A percentile compares a stretch with the other conserved stretches of the same genome.
Evolutionary conservation across 2,888 invertebrate species (phyloP).

Genomic region (Mongoloraphidia duomilia): DNA sequence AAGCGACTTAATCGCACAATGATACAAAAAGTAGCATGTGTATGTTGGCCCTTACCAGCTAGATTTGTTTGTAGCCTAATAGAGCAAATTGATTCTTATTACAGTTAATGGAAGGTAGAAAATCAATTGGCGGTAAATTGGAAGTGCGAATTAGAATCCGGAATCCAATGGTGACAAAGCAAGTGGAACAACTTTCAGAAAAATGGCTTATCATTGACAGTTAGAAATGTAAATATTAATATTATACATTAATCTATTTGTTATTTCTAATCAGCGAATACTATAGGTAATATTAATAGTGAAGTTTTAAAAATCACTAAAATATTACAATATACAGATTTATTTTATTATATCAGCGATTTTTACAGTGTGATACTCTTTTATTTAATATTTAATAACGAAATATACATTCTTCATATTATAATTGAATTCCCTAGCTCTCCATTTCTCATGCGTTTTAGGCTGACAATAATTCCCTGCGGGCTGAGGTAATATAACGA

Average conservation of each 20-base stretch:
- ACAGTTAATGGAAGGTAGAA: slow-evolving; percentile 81
- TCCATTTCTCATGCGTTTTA: no score
- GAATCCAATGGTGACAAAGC: slow-evolving; percentile 76
- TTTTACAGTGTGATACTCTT: not conserved
- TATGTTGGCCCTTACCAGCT: no score
- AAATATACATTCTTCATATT: no score
- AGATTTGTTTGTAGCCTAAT: no score
- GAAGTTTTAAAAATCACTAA: not conserved
- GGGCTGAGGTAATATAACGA: no score
- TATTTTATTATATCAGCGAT: not conserved
- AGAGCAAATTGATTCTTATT: slow-evolving; percentile 17
- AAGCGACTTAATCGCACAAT: no score
- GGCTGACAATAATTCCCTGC: no score
- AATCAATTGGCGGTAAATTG: slow-evolving; percentile 74
- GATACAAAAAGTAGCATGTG: no score
- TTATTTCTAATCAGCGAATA: not conserved
- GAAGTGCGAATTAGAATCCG: slow-evolving; percentile 79
- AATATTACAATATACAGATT: not conserved
- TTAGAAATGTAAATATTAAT: slow-evolving; percentile 20
- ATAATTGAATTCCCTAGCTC: no score
- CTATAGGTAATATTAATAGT: not conserved
- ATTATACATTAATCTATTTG: not conserved
- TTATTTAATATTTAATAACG: no score
- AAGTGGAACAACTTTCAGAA: slow-evolving; percentile 76
- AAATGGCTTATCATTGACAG: slow-evolving; percentile 84